phyloP scores from a whole-genome alignment of 2,113 vertebrate species.

The rat (Rattus norvegicus) region DNA sequence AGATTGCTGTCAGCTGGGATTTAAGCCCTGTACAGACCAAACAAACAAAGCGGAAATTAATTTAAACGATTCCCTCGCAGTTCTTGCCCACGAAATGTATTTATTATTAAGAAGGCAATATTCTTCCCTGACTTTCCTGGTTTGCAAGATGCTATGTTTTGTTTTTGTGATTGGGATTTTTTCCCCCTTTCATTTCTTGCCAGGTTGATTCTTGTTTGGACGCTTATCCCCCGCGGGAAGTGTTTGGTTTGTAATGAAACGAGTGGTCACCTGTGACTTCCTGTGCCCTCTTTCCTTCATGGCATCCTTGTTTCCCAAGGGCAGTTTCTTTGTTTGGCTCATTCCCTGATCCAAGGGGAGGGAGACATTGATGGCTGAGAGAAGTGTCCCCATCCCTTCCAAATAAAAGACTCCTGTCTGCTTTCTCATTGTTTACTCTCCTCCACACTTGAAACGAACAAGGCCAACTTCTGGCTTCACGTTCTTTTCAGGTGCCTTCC shows the following conservation, averaged over 20 bases:
- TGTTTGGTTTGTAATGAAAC: accelerated
- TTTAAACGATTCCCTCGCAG: slow-evolving; percentile 76
- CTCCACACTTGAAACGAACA: not conserved
- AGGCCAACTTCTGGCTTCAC: accelerated
- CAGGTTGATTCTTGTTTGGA: not conserved
- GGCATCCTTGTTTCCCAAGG: accelerated
- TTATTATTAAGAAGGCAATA: slow-evolving; percentile 84
- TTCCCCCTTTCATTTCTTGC: not conserved
- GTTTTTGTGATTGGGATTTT: not conserved
- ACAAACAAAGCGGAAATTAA: slow-evolving; percentile 78
- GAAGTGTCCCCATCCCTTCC: not conserved
- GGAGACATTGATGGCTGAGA: not conserved
- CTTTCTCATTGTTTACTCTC: not conserved
- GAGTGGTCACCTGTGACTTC: not conserved
- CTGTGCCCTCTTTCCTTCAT: not conserved
- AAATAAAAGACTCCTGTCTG: not conserved
- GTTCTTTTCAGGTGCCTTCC: not conserved
- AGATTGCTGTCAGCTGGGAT: slow-evolving; percentile 66
- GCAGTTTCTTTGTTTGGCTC: not conserved
- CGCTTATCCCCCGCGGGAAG: not conserved
- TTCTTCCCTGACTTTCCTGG: slow-evolving; percentile 68
- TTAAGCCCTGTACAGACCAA: slow-evolving; percentile 65
- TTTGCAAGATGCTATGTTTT: not conserved
- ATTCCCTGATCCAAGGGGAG: not conserved
- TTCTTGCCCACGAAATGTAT: slow-evolving; percentile 73